Evolutionary conservation across 2,888 invertebrate species (phyloP).

Genomic region (Sisyra terminalis): DNA sequence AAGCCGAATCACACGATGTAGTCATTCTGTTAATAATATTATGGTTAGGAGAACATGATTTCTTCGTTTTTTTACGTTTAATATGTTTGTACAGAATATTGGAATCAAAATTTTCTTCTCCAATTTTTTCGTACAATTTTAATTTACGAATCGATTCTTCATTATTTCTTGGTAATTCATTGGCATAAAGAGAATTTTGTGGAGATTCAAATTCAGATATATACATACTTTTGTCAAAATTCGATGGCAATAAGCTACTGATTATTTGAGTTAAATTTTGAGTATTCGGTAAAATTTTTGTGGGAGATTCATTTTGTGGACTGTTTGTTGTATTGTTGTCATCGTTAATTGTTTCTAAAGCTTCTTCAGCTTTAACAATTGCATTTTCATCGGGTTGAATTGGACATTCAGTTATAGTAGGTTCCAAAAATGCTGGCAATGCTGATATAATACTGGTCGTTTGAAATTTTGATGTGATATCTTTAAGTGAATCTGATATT

Average conservation of each 20-base stretch:
- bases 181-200: not conserved
- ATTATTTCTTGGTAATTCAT: conserved; percentile 8
- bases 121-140: conserved; percentile 51
- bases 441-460: conserved; percentile 21
- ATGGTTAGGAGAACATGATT: conserved; percentile 17
- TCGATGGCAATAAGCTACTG: not conserved
- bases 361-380: conserved; percentile 52
- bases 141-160: conserved; percentile 30
- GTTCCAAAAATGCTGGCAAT: conserved; percentile 19
- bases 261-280: conserved; percentile 3
- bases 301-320: not conserved
- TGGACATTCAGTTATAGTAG: conserved; percentile 15
- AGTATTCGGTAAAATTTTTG: not conserved
- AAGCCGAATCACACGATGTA: conserved; percentile 17
- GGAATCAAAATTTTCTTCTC: conserved; percentile 54
- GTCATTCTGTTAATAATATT: conserved; percentile 17
- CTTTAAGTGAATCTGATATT: conserved; percentile 20
- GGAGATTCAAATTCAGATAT: conserved; percentile 8
- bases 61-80: conserved; percentile 26
- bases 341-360: conserved; percentile 47
- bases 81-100: conserved; percentile 49
- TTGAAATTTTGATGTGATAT: conserved; percentile 22
- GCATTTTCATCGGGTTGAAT: conserved; percentile 28
- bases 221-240: conserved; percentile 11
- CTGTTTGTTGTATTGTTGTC: conserved; percentile 22